phyloP scores from a whole-genome alignment of 1,140 invertebrate genomes.

The Drosophila mojavensis region DNA sequence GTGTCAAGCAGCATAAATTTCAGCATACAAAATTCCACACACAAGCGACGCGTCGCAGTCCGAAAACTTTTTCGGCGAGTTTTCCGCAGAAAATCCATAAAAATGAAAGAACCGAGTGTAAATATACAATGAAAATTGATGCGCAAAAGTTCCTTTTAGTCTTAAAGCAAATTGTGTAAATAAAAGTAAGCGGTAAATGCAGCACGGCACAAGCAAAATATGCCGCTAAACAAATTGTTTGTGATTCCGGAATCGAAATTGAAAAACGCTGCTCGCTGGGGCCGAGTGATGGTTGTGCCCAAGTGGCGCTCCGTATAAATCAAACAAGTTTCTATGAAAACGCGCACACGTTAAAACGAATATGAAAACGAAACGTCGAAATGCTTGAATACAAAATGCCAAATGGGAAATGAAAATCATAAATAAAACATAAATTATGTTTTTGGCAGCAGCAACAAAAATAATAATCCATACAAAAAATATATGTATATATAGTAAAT shows the following conservation, averaged over 20 bases:
- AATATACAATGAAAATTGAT: conserved; percentile 58
- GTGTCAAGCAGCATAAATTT: conserved; percentile 81
- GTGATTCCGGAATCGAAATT: conserved; percentile 10
- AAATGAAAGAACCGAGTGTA: conserved; percentile 64
- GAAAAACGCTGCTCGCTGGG: conserved; percentile 18
- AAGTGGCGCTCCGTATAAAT: conserved; percentile 74
- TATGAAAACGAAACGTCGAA: conserved; percentile 19
- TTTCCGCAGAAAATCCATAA: conserved; percentile 70
- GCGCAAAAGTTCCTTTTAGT: conserved; percentile 70
- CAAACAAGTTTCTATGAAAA: conserved; percentile 72
- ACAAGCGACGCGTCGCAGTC: conserved; percentile 68
- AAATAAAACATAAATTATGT: conserved; percentile 82
- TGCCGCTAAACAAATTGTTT: conserved; percentile 33
- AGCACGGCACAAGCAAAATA: conserved; percentile 14
- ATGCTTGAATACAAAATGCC: conserved; percentile 35
- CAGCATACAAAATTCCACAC: conserved; percentile 78
- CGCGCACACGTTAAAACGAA: conserved; percentile 24
- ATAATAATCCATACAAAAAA: conserved; percentile 62
- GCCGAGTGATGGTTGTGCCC: conserved; percentile 40
- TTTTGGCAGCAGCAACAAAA: conserved; percentile 69
- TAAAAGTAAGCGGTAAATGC: conserved; percentile 67
- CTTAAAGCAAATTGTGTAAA: conserved; percentile 57
- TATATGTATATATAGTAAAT: neutral
- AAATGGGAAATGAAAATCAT: conserved; percentile 65
- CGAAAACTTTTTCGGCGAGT: conserved; percentile 72